Percentiles rank a stretch among this genome's conserved stretches.
phyloP scores from a whole-genome alignment of 2,797 vertebrate species.

The Gila robusta region DNA sequence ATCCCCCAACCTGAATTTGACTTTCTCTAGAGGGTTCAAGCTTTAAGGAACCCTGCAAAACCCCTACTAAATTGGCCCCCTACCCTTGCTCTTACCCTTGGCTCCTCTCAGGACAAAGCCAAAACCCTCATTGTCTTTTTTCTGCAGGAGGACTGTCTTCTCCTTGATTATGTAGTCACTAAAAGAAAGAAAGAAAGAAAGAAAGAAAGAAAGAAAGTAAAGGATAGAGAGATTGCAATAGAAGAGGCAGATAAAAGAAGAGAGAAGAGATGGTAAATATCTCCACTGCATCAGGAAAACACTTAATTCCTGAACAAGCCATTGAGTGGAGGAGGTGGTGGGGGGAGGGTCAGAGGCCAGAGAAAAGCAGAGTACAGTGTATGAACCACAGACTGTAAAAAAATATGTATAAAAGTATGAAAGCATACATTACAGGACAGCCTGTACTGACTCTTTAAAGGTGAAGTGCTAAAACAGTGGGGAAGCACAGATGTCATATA shows the following conservation, averaged over 20 bases:
- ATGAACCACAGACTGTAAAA: not conserved
- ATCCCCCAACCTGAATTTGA: not conserved
- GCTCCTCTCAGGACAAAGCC: conserved; percentile 94
- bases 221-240: not conserved
- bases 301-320: conserved; percentile 8
- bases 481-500: not conserved
- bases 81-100: conserved; percentile 83
- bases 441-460: conserved; percentile 9
- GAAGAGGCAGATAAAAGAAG: conserved; percentile 12
- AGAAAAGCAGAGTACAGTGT: conserved; percentile 7
- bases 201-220: conserved; percentile 16
- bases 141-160: conserved; percentile 93
- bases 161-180: conserved; percentile 98
- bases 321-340: not conserved
- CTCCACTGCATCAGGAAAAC: conserved; percentile 25
- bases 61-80: not conserved
- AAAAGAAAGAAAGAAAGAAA: conserved; percentile 16
- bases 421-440: not conserved
- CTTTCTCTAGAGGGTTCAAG: not conserved
- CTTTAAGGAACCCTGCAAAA: not conserved
- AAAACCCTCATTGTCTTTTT: conserved; percentile 96
- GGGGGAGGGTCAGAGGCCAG: not conserved
- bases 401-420: too few species aligned
- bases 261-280: not conserved
- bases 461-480: not conserved